Evolutionary conservation across 2,888 invertebrate genomes (phyloP).

Genomic region (Shargacucullia verbasci): DNA sequence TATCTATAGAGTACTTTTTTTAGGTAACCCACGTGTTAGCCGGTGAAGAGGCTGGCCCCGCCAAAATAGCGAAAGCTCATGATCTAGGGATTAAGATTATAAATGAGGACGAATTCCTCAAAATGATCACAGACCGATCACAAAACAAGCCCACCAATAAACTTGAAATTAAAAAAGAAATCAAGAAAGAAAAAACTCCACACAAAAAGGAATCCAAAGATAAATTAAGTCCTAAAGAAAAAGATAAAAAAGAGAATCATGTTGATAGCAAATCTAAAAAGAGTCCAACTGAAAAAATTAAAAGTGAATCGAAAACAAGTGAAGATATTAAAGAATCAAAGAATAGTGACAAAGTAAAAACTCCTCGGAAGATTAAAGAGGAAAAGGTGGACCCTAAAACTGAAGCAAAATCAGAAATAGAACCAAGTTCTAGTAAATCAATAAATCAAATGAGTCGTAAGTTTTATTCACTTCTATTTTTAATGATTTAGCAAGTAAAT

Average conservation of each 20-base stretch:
- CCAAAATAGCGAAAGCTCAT: slow-evolving; percentile 94
- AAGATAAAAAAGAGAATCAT: slow-evolving; percentile 53
- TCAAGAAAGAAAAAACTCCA: slow-evolving; percentile 59
- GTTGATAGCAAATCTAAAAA: slow-evolving; percentile 52
- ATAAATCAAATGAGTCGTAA: slow-evolving; percentile 30
- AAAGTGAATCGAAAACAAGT: slow-evolving; percentile 36
- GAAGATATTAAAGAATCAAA: slow-evolving; percentile 35
- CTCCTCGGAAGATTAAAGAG: slow-evolving; percentile 49
- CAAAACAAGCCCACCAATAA: slow-evolving; percentile 44
- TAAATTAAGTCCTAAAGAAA: slow-evolving; percentile 50
- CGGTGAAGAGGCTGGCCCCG: slow-evolving; percentile 95
- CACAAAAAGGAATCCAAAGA: slow-evolving; percentile 50
- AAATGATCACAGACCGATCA: slow-evolving; percentile 90
- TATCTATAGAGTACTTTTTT: no score
- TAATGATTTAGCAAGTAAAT: no score
- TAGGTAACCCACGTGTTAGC: slow-evolving; percentile 93
- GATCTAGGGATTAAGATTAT: slow-evolving; percentile 92
- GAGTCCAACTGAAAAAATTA: slow-evolving; percentile 35
- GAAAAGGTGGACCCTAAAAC: slow-evolving; percentile 43
- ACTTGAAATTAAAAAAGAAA: slow-evolving; percentile 47
- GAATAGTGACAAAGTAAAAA: slow-evolving; percentile 52
- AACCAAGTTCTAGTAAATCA: slow-evolving; percentile 36
- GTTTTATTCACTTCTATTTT: not conserved
- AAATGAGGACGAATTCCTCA: slow-evolving; percentile 94
- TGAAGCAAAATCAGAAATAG: slow-evolving; percentile 41